phyloP scores from a whole-genome alignment of 2,113 vertebrate species.

The Catharus minimus region DNA sequence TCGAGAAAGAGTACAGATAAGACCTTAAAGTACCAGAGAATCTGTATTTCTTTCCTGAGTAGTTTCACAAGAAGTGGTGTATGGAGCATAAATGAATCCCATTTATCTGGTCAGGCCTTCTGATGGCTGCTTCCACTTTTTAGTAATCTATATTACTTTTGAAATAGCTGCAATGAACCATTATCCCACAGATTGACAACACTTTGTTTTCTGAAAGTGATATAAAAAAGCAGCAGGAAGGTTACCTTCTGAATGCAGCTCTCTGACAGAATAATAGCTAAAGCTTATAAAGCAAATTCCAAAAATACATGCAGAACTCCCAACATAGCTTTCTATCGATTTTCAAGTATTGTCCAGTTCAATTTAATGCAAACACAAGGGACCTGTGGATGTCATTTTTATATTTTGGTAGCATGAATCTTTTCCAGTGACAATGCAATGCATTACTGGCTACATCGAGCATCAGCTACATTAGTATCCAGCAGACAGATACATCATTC shows the following conservation, averaged over 20 bases:
- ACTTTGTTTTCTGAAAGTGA: conserved; percentile 14
- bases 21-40: not conserved
- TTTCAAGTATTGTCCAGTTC: not conserved
- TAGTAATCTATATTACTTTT: conserved; percentile 23
- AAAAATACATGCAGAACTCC: conserved; percentile 23
- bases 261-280: not conserved
- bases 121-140: conserved; percentile 34
- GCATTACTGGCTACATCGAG: not conserved
- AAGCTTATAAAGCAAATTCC: conserved; percentile 31
- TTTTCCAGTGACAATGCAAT: not conserved
- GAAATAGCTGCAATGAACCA: conserved; percentile 24
- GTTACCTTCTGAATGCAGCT: not conserved
- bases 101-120: conserved; percentile 11
- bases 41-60: not conserved
- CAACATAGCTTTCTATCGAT: not conserved
- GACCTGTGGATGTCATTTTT: not conserved
- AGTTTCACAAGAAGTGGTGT: not conserved
- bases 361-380: conserved; percentile 12
- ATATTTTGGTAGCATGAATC: not conserved
- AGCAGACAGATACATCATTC: not conserved
- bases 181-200: conserved; percentile 13
- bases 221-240: conserved; percentile 4
- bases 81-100: conserved; percentile 19
- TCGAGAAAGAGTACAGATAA: not conserved
- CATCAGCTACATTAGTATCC: not conserved